A percentile compares a stretch with the other conserved stretches of the same genome.
Evolutionary conservation across 2,113 vertebrate genomes (phyloP).

Genomic region (Saccopteryx bilineata): DNA sequence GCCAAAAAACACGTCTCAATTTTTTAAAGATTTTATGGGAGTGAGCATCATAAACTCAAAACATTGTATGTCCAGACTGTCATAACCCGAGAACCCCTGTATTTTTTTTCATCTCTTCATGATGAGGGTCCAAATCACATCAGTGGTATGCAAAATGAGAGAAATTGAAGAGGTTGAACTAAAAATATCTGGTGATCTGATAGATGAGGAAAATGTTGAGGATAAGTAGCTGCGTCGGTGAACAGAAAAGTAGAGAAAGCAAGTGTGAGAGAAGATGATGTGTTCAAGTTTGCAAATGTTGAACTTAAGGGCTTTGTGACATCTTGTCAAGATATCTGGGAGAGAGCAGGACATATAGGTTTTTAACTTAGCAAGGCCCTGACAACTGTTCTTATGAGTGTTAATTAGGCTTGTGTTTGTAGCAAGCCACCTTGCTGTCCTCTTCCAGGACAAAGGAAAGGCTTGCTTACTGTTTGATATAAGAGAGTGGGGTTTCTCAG

Average conservation of each 20-base stretch:
- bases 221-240: not conserved
- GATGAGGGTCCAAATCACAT: not conserved
- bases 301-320: not conserved
- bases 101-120: not conserved
- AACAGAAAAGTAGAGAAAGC: not conserved
- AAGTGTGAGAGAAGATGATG: not conserved
- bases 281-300: not conserved
- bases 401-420: constrained; percentile 9
- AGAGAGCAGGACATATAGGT: not conserved
- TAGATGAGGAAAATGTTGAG: not conserved
- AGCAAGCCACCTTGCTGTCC: not conserved
- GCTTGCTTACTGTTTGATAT: not conserved
- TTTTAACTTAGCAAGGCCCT: not conserved
- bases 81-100: no score
- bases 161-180: constrained; percentile 13
- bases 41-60: no score
- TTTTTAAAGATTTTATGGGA: no score
- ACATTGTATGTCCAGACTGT: no score
- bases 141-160: not conserved
- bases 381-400: not conserved
- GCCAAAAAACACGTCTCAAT: no score
- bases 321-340: not conserved
- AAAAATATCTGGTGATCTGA: not conserved
- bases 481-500: not conserved
- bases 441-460: not conserved